A percentile compares a stretch with the other conserved stretches of the same genome.
These are phyloP conservation scores for Probaryconus sp. DNA, from an alignment of 1,140 invertebrate species.

Conservation along the genomic window DNA sequence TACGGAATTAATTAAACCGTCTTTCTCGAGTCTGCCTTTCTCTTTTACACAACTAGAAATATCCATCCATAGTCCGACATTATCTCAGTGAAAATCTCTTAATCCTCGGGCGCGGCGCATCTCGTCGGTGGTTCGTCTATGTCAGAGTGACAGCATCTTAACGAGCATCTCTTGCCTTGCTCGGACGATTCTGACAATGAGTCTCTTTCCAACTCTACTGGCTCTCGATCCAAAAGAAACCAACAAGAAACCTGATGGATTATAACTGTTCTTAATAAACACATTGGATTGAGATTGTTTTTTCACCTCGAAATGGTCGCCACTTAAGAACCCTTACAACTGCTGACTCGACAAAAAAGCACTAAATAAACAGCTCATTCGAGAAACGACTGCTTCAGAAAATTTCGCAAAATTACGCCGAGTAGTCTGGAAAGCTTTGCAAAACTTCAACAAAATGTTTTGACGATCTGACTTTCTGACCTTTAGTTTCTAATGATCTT, in stretches of 20 bases:
- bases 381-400: slow-evolving; percentile 27
- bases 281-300: slow-evolving; percentile 45
- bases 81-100: slow-evolving; percentile 53
- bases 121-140: slow-evolving; percentile 41
- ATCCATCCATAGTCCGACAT: slow-evolving; percentile 40
- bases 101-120: slow-evolving; percentile 43
- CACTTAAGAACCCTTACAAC: slow-evolving; percentile 4
- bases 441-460: no score
- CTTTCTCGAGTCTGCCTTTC: slow-evolving; percentile 4
- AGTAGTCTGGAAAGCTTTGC: no score
- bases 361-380: background rate
- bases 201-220: background rate
- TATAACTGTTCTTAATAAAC: slow-evolving; percentile 57
- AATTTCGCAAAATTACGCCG: slow-evolving; percentile 10
- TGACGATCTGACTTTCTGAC: no score
- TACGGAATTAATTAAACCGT: slow-evolving; percentile 52
- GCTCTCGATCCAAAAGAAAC: slow-evolving; percentile 7
- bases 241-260: slow-evolving; percentile 35
- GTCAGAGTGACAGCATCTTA: slow-evolving; percentile 52
- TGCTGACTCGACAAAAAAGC: slow-evolving; percentile 26
- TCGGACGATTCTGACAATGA: background rate
- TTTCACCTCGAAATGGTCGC: slow-evolving; percentile 13
- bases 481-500: no score
- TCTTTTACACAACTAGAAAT: slow-evolving; percentile 27
- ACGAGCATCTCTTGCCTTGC: slow-evolving; percentile 48